A percentile compares a stretch with the other conserved stretches of the same genome.
Evolutionary conservation across 2,797 vertebrate genomes (phyloP).

Genomic region (Dendrocincla tyrannina): DNA sequence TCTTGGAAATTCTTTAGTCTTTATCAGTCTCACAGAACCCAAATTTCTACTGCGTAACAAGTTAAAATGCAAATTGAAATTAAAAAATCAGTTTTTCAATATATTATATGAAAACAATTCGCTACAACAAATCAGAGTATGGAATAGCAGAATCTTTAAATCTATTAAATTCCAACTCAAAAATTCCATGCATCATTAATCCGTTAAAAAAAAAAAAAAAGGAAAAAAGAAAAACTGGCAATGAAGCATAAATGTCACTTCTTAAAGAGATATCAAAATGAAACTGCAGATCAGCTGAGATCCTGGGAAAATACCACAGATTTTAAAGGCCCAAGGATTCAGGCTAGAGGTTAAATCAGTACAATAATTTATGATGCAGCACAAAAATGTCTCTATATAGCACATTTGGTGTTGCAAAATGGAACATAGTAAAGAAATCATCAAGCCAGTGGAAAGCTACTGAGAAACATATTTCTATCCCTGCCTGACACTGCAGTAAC

Average conservation of each 20-base stretch:
- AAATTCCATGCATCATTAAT: not conserved
- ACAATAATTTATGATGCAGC: not conserved
- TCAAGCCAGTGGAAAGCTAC: not conserved
- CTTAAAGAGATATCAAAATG: not conserved
- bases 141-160: not conserved
- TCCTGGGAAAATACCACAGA: not conserved
- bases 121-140: not conserved
- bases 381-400: not conserved
- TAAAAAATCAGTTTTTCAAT: not conserved
- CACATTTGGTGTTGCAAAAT: not conserved
- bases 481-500: not conserved
- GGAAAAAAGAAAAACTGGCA: not conserved
- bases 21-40: not conserved
- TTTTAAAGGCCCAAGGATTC: not conserved
- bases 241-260: not conserved
- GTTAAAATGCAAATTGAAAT: not conserved
- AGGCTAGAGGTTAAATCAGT: not conserved
- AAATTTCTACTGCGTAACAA: not conserved
- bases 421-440: not conserved
- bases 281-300: not conserved
- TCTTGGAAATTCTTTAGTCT: not conserved
- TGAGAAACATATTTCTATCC: not conserved
- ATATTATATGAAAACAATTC: not conserved
- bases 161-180: not conserved
- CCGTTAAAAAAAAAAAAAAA: not conserved